Base-by-base conservation (phyloP, 2,888 invertebrate genomes). In the Monopis laevigella region DNA sequence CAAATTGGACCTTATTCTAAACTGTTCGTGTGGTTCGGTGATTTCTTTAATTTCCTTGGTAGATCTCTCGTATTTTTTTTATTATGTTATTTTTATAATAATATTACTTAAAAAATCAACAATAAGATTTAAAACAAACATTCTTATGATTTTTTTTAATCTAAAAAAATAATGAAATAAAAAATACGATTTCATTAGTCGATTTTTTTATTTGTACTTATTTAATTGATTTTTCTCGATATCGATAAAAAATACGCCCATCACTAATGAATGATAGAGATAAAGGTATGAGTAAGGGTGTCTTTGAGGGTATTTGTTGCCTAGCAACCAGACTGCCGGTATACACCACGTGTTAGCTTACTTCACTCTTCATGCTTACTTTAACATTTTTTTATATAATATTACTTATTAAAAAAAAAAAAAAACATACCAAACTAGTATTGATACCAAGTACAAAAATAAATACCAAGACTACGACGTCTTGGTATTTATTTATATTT, bases 181-280 rank as follows among this genome's bases (percentile, higher is more conserved):
- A n/a, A n/a, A n/a, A n/a, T n/a, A n/a, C n/a, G n/a, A n/a, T n/a
- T n/a, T n/a, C n/a, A n/a, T n/a, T n/a, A n/a, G n/a, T n/a, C n/a
- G n/a, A n/a, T n/a, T n/a, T n/a, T n/a, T n/a, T n/a, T 24, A 10
- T 7, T 24, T 24, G 24, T 24, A 10, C 10, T 10, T 6, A 10
- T 7, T 7, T 24, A 24, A 24, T 24, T 10, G 10, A 24, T 24
- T 41, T 29, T 40, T 40, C 51, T 55, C 55, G 55, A 56, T 51
- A 13, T 21, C 10, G 19, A 34, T 13, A 19, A 24, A 55, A 6
- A 41, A 40, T 30, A 44, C 14, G 16, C 44, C 4, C 63, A 46
- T 45, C 58, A 42, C 50, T 55, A 43, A 11, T 14, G 16, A 7
- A 10, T 12, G 21, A 1, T 19, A 28, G 18, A 13, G 19, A 16